Evolutionary conservation across 2,113 vertebrate species (phyloP), one percentile per base, ranked within the genome.

Genomic region (Eclectus roratus): DNA sequence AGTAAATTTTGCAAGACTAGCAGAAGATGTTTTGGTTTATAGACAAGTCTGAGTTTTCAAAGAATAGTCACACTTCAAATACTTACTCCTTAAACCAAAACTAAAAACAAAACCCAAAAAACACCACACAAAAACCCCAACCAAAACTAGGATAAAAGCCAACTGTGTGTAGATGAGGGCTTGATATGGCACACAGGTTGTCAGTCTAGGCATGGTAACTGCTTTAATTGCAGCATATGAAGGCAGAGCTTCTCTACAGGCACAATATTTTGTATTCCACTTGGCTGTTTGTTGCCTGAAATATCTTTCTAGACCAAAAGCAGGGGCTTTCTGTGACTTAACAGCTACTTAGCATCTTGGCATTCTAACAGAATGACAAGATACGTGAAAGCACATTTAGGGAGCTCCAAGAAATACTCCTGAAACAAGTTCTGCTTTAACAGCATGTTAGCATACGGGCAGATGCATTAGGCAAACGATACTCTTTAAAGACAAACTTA

Each of bases 401-500:
- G 21, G 39, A 88, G 17, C 9, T 35, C 37, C 46, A 68, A 84
- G 63, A 91, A 53, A 41, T 33, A 63, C 37, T 60, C 19, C 43
- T 35, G 53, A 89, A 94, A 80, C 63, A 72, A 95, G 84, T 63
- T 82, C 53, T 69, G 31, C 55, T 88, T 81, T 81, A 37, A 84
- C 28, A 85, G 79, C 47, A 74, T 74, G 64, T 95, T 71, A 47
- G 65, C 69, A 87, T 84, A 79, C 14, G 13, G 72, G 60, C 73
- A 89, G 73, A 35, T 84, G 33, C 63, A 88, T 93, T 94, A 96
- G 65, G 73, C 55, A 96, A 96, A 94, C 0, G 0, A 93, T 21
- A 64, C 4, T 70, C 85, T 87, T 93, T 92, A 89, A 88, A 91
- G 89, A 78, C 56, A 83, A 76, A 33, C 52, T 84, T 61, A 89